Percentiles rank a stretch among this genome's conserved stretches.
Conservation (phyloP, 1,140 invertebrate genomes). For the Berghia stephanieae region DNA sequence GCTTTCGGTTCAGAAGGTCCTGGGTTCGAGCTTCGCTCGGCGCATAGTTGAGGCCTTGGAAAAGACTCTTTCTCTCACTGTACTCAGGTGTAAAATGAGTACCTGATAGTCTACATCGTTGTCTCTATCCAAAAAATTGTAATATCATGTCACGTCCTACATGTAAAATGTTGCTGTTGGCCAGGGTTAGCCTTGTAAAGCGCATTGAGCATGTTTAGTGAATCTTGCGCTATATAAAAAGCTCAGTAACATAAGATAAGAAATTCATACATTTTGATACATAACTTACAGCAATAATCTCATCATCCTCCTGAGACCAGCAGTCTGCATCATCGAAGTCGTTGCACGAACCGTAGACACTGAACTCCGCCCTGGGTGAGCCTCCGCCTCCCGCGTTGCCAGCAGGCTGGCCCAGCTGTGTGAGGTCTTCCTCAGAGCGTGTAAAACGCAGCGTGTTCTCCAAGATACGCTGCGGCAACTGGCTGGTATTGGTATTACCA, state of each 20-base stretch:
- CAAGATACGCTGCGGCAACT: conserved; percentile 79
- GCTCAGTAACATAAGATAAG: neutral
- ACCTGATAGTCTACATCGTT: too few species aligned
- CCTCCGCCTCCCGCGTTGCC: conserved; percentile 39
- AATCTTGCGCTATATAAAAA: neutral
- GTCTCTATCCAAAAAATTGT: too few species aligned
- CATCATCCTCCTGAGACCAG: conserved; percentile 97
- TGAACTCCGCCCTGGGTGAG: conserved; percentile 55
- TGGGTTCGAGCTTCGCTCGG: too few species aligned
- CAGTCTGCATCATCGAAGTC: conserved; percentile 75
- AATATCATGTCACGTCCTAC: too few species aligned
- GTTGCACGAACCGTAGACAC: conserved; percentile 42
- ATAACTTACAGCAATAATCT: conserved; percentile 77
- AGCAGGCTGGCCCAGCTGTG: conserved; percentile 40
- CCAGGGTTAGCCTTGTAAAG: too few species aligned
- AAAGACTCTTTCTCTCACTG: too few species aligned
- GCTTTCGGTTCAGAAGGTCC: too few species aligned
- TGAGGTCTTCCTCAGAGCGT: conserved; percentile 91
- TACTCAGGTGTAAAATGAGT: too few species aligned
- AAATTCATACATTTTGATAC: neutral
- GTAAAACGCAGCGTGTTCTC: conserved; percentile 81
- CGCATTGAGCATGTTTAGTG: too few species aligned
- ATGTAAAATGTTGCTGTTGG: too few species aligned
- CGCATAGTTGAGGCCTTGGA: too few species aligned
- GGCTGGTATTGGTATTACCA: conserved; percentile 79